Evolutionary conservation across 2,888 invertebrate species (phyloP), one percentile per base, ranked within the genome.

Genomic region (Tortricodes alternella): DNA sequence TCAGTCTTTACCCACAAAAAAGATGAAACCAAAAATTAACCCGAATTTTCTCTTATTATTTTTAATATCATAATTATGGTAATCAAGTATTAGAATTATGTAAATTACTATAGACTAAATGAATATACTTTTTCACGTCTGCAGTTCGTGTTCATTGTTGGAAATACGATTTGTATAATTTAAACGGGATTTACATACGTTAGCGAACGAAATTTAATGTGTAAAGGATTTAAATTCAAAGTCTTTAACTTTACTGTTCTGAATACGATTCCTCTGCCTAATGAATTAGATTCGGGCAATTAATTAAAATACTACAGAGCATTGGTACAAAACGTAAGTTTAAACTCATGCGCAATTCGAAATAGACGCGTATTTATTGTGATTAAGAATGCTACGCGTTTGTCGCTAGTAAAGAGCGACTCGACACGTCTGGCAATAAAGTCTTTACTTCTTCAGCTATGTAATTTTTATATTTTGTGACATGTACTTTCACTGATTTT

Each of bases 161-260:
- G 58, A 70, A 67, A 73, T 64, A 63, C 63, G 62, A 68, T 66
- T 67, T 64, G 65, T 65, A 62, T 59, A 64, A 67, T 65, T 64
- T 39, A 56, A 50, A 59, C 49, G 34, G 44, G 38, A 62, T 63
- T 62, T 59, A 53, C 51, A 61, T 60, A 60, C 49, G 62, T 51
- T 49, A 56, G 51, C 44, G 37, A 27, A 39, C 39, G 19, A 38
- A 46, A 41, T 50, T 21, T 39, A 23, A 38, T 23, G 34, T n/a
- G 35, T 41, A 18, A 35, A 55, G 41, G 35, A 32, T 37, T 27
- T 11, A 49, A 48, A 55, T 49, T 53, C 39, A 48, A 39, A 41
- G 53, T 35, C 19, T 34, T 41, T 43, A 55, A 48, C 27, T 49
- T 35, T 19, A 19, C 35, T 19, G 48, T 16, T 19, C 48, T 41